Evolutionary conservation across 1,140 invertebrate genomes (phyloP).

Genomic region (Eueides isabella): DNA sequence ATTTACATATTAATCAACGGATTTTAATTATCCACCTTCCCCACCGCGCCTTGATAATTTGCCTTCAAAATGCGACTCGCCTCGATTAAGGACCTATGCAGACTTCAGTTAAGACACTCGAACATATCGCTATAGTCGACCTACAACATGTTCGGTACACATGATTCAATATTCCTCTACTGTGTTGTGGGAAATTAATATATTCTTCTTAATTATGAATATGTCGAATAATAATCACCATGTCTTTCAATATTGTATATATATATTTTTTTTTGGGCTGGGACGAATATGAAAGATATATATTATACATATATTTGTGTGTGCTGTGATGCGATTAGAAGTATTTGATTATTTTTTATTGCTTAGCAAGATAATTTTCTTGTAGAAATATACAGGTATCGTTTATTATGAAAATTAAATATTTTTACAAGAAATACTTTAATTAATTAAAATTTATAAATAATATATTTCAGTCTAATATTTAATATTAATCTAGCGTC

Average conservation of each 20-base stretch:
- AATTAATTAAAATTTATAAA: no score
- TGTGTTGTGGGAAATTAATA: neutral
- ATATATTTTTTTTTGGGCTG: no score
- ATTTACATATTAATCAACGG: constrained; percentile 99
- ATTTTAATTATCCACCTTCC: constrained; percentile 94
- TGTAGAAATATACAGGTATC: no score
- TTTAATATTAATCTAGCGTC: constrained; percentile 4
- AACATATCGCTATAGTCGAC: neutral
- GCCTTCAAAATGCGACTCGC: constrained; percentile 75
- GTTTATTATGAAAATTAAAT: no score
- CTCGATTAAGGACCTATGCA: constrained; percentile 61
- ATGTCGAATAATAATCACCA: neutral
- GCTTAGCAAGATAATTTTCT: no score
- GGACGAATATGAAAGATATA: no score
- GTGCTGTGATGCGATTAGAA: no score
- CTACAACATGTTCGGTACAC: neutral
- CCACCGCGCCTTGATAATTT: constrained; percentile 72
- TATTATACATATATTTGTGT: no score
- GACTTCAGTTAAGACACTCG: constrained; percentile 20
- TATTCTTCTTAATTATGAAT: neutral
- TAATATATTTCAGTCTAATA: neutral
- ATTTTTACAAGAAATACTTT: no score
- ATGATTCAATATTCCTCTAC: neutral
- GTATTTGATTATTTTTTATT: no score
- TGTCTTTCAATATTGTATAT: neutral